A percentile compares a stretch with the other conserved stretches of the same genome.
Conservation (phyloP, 2,797 vertebrate genomes). For the Helostoma temminkii region DNA sequence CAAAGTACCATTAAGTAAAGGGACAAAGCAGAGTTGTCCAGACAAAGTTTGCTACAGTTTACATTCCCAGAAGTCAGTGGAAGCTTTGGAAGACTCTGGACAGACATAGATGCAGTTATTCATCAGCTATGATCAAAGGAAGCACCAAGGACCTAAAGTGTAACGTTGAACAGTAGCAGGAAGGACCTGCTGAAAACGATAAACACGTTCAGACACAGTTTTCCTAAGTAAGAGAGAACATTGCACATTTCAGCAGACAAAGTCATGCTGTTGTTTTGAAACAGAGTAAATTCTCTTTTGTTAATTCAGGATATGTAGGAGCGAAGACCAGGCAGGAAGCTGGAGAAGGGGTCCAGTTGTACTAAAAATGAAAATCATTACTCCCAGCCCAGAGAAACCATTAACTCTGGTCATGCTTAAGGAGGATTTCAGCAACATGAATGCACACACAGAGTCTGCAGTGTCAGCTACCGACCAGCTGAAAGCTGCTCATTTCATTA, state of each 20-base stretch:
- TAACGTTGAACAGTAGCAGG: slow-evolving; percentile 13
- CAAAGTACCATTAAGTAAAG: slow-evolving; percentile 7
- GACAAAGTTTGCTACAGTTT: background rate
- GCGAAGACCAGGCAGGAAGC: background rate
- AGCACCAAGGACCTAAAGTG: background rate
- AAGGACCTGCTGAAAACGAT: slow-evolving; percentile 6
- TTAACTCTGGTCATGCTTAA: slow-evolving; percentile 35
- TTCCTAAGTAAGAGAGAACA: background rate
- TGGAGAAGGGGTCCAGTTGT: background rate
- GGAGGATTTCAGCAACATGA: slow-evolving; percentile 34
- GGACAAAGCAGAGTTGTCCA: background rate
- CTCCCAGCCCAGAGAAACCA: slow-evolving; percentile 16
- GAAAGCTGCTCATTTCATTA: slow-evolving; percentile 59
- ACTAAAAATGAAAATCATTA: background rate
- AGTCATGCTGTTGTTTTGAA: background rate
- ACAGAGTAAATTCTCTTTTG: background rate
- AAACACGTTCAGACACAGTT: slow-evolving; percentile 4
- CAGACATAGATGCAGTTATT: background rate
- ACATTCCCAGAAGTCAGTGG: slow-evolving; percentile 6
- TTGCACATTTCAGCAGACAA: background rate
- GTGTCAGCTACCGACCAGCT: slow-evolving; percentile 34
- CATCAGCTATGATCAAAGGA: slow-evolving; percentile 19
- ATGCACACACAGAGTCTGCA: slow-evolving; percentile 17
- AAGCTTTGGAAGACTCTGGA: slow-evolving; percentile 1
- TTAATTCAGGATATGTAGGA: background rate